Percentiles rank a stretch among this genome's conserved stretches.
Evolutionary conservation across 2,888 invertebrate species (phyloP).

Genomic region (Athetis lepigone): DNA sequence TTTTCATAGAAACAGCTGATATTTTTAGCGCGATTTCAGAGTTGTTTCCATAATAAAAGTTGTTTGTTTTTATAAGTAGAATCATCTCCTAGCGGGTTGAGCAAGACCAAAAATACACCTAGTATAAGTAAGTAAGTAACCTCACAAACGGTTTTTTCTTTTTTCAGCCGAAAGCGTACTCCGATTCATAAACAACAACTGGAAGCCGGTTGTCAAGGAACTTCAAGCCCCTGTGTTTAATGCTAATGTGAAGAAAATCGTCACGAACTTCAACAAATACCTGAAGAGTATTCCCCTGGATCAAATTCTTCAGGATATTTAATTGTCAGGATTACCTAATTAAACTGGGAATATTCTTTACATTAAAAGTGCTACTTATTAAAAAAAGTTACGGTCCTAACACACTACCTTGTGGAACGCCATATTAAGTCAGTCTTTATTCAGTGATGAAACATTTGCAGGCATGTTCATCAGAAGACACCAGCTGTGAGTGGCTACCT

Average conservation of each 20-base stretch:
- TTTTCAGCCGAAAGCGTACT: slow-evolving; percentile 43
- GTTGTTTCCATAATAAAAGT: no score
- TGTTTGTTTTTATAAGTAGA: no score
- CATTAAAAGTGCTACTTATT: no score
- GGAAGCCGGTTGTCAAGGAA: slow-evolving; percentile 34
- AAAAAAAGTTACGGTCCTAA: no score
- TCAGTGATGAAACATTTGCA: slow-evolving; percentile 60
- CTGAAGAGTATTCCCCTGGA: slow-evolving; percentile 47
- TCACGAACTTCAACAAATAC: slow-evolving; percentile 55
- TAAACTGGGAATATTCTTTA: neutral
- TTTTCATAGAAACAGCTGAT: no score
- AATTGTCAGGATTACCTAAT: neutral
- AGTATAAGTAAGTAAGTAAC: no score
- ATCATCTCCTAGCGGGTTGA: no score
- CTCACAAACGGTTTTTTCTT: no score
- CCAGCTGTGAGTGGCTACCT: slow-evolving; percentile 88
- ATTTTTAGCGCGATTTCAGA: no score
- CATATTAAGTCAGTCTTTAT: no score
- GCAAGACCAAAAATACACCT: no score
- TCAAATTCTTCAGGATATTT: slow-evolving; percentile 24
- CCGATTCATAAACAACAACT: slow-evolving; percentile 41
- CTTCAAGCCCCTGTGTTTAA: slow-evolving; percentile 55
- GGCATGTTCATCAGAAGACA: slow-evolving; percentile 87
- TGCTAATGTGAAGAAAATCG: slow-evolving; percentile 39
- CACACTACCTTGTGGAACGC: no score